A percentile compares a stretch with the other conserved stretches of the same genome.
Evolutionary conservation across 2,113 vertebrate genomes (phyloP).

Genomic region (Xyrauchen texanus): DNA sequence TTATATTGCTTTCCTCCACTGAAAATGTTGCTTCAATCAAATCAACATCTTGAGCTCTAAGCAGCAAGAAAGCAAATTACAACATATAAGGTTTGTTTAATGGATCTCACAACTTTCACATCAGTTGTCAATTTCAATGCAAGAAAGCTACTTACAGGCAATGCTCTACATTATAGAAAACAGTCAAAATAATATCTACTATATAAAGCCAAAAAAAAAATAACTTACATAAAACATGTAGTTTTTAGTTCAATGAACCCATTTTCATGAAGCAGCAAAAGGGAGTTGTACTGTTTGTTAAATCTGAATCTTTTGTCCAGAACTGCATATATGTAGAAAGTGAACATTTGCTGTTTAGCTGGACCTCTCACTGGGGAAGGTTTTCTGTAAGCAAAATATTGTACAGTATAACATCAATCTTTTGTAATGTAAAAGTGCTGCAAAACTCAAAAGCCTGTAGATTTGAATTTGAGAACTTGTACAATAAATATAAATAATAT

Average conservation of each 20-base stretch:
- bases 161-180: not conserved
- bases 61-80: not conserved
- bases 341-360: slow-evolving; percentile 50
- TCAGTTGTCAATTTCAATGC: no score
- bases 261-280: not conserved
- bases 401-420: not conserved
- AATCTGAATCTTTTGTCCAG: slow-evolving; percentile 68
- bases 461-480: no score
- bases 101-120: not conserved
- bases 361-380: slow-evolving; percentile 47
- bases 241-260: not conserved
- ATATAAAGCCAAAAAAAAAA: no score
- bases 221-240: slow-evolving; percentile 60
- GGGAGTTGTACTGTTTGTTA: not conserved
- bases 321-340: slow-evolving; percentile 67
- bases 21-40: slow-evolving; percentile 62
- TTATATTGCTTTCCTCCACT: rapidly evolving
- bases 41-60: slow-evolving; percentile 47
- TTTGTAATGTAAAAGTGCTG: no score
- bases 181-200: no score
- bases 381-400: slow-evolving; percentile 47
- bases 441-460: no score
- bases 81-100: no score
- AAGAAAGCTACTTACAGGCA: not conserved
- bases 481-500: not conserved